Percentiles rank a stretch among this genome's conserved stretches.
Evolutionary conservation across 2,113 vertebrate species (phyloP).

Genomic region (Sinocyclocheilus rhinocerous): DNA sequence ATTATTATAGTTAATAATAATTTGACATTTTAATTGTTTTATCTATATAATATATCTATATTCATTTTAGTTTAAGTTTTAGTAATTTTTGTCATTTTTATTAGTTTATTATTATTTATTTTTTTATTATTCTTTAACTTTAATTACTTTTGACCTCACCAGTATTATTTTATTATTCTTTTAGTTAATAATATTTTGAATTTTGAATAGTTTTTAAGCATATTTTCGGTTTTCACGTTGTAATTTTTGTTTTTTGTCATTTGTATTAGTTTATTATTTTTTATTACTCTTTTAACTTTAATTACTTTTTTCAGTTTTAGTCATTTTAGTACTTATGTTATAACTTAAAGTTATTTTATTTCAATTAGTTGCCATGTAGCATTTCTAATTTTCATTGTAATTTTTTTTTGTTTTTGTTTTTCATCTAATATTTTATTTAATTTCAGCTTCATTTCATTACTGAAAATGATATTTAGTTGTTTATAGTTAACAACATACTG

Average conservation of each 20-base stretch:
- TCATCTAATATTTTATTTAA: background rate
- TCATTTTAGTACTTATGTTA: background rate
- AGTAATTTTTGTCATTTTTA: too few relatives aligned
- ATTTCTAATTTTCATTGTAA: background rate
- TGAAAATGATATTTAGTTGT: background rate
- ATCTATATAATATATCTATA: too few relatives aligned
- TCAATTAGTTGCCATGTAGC: background rate
- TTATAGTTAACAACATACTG: background rate
- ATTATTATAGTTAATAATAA: too few relatives aligned
- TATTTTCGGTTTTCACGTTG: background rate
- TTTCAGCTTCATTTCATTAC: background rate
- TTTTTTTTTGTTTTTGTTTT: background rate
- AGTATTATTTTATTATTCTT: background rate
- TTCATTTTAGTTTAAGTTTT: too few relatives aligned
- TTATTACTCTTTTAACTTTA: background rate
- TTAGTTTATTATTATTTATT: too few relatives aligned
- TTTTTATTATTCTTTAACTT: too few relatives aligned
- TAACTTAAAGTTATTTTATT: background rate
- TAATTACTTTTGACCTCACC: too few relatives aligned
- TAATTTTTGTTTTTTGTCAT: background rate
- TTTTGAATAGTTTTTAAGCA: background rate
- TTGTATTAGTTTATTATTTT: background rate
- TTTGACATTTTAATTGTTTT: too few relatives aligned
- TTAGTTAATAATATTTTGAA: background rate
- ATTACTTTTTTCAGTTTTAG: background rate